A percentile compares a stretch with the other conserved stretches of the same genome.
Evolutionary conservation across 2,797 vertebrate species (phyloP).

Genomic region (Halcyon badia): DNA sequence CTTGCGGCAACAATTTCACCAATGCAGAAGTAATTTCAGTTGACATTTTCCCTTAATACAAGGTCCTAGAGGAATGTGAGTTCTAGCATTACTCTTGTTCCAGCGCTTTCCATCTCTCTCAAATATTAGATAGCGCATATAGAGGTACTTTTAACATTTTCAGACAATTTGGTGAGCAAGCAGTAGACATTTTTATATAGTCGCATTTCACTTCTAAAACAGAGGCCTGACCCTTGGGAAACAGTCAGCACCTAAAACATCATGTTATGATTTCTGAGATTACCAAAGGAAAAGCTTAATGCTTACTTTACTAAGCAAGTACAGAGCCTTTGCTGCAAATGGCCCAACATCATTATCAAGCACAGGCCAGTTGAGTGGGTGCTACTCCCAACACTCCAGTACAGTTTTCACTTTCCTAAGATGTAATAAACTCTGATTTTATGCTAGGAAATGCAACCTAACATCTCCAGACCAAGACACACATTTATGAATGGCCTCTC

Average conservation of each 20-base stretch:
- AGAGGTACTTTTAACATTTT: not conserved
- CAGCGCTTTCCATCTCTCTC: not conserved
- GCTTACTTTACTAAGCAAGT: not conserved
- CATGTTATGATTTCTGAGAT: not conserved
- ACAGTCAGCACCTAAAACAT: not conserved
- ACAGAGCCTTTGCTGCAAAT: not conserved
- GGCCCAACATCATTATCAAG: not conserved
- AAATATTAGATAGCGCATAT: not conserved
- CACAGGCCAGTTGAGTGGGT: rapidly evolving
- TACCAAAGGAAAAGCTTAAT: not conserved
- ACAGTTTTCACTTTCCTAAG: not conserved
- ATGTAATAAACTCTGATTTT: not conserved
- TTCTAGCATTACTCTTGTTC: not conserved
- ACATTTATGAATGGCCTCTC: slow-evolving; percentile 32
- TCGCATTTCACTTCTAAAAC: not conserved
- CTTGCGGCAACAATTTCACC: not conserved
- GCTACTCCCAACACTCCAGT: not conserved
- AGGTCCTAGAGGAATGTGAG: not conserved
- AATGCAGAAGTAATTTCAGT: not conserved
- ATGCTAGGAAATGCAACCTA: not conserved
- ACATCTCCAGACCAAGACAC: not conserved
- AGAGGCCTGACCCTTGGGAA: not conserved
- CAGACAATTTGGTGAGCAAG: not conserved
- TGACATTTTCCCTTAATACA: not conserved
- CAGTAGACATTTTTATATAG: not conserved